Evolutionary conservation across 2,113 vertebrate genomes (phyloP).

Genomic region (Podarcis raffonei): DNA sequence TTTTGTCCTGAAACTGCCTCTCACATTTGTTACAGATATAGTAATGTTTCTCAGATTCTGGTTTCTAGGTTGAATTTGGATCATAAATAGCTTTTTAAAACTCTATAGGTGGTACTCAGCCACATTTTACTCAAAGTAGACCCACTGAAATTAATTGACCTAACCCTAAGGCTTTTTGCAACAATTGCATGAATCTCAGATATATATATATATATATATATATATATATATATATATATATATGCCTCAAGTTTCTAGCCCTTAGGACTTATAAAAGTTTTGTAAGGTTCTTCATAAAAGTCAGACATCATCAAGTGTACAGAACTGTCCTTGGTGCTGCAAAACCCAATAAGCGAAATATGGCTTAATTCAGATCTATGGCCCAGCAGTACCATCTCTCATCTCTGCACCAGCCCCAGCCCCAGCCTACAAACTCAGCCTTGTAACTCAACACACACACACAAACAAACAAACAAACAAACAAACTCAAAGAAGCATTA

Average conservation of each 20-base stretch:
- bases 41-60: background rate
- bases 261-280: background rate
- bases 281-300: background rate
- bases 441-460: background rate
- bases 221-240: background rate
- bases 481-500: too few relatives aligned
- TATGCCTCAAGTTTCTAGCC: too few relatives aligned
- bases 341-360: background rate
- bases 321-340: constrained; percentile 15
- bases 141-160: too few relatives aligned
- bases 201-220: too few relatives aligned
- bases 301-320: background rate
- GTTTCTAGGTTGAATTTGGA: background rate
- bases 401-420: background rate
- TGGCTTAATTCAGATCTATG: background rate
- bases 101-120: background rate
- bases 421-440: background rate
- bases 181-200: background rate
- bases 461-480: too few relatives aligned
- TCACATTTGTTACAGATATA: background rate
- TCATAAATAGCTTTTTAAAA: background rate
- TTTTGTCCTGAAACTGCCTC: too few relatives aligned
- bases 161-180: background rate
- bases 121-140: too few relatives aligned
- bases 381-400: background rate